Evolutionary conservation across 2,113 vertebrate species (phyloP).

Genomic region (Haliaeetus leucogaster): DNA sequence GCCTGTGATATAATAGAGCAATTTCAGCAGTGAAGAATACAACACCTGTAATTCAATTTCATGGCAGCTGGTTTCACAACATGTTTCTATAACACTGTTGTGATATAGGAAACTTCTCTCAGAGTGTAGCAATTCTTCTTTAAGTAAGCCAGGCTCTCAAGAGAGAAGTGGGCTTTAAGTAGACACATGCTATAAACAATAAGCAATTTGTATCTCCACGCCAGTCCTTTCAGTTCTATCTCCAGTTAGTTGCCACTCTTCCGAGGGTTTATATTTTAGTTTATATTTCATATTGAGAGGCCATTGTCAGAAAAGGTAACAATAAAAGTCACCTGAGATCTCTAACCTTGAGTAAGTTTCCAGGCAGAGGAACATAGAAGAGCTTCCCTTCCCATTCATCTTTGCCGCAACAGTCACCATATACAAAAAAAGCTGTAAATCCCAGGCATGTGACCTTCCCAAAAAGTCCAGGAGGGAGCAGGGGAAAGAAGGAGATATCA

Average conservation of each 20-base stretch:
- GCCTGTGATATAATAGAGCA: conserved; percentile 69
- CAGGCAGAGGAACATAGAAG: background rate
- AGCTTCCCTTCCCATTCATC: background rate
- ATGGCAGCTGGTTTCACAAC: conserved; percentile 75
- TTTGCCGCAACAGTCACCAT: background rate
- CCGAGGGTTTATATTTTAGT: background rate
- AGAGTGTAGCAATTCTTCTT: conserved; percentile 17
- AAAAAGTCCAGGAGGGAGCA: conserved; percentile 14
- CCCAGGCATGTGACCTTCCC: background rate
- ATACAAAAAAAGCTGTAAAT: background rate
- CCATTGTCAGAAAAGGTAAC: conserved; percentile 7
- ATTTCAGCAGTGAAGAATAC: conserved; percentile 70
- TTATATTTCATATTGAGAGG: conserved; percentile 28
- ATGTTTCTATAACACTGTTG: conserved; percentile 45
- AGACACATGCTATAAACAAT: conserved; percentile 33
- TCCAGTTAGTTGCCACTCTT: background rate
- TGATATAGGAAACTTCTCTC: conserved; percentile 51
- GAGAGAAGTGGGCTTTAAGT: conserved; percentile 21
- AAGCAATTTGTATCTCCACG: conserved; percentile 23
- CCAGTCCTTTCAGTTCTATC: background rate
- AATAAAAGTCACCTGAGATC: conserved; percentile 10
- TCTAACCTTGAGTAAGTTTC: conserved; percentile 22
- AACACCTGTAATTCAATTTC: conserved; percentile 81
- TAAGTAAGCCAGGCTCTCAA: conserved; percentile 14
- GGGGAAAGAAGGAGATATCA: background rate